Percentiles rank a stretch among this genome's conserved stretches.
phyloP scores from a whole-genome alignment of 1,140 invertebrate species.

The Orchesella cincta region DNA sequence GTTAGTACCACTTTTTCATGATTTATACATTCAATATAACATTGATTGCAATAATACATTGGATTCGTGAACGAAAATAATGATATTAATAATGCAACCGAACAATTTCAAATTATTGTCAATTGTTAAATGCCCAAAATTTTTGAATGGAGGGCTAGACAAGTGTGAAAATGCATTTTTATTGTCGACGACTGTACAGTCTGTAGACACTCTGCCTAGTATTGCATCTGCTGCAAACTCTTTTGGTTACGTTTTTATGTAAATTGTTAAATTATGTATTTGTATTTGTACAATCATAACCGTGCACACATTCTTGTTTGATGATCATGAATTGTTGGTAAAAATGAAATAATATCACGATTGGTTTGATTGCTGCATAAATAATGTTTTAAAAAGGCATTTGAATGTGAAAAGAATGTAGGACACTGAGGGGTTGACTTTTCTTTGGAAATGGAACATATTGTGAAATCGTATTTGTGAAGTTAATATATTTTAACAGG shows the following conservation, averaged over 20 bases:
- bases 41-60: neutral
- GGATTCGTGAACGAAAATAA: neutral
- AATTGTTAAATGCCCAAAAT: neutral
- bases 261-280: neutral
- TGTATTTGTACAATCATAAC: neutral
- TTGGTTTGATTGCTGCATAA: neutral
- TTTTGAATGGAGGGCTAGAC: neutral
- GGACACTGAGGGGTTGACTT: neutral
- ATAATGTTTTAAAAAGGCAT: neutral
- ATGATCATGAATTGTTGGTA: too few relatives aligned
- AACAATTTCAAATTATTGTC: neutral
- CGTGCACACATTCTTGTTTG: neutral
- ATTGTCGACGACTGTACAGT: neutral
- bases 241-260: neutral
- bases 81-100: neutral
- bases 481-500: too few relatives aligned
- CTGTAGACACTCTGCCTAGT: too few relatives aligned
- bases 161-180: neutral
- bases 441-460: too few relatives aligned
- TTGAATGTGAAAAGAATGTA: neutral
- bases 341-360: neutral
- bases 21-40: neutral
- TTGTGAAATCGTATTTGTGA: too few relatives aligned
- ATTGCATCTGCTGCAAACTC: too few relatives aligned
- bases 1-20: neutral